phyloP scores from a whole-genome alignment of 64 coral and sea anemone genomes.

The Orbicella faveolata region DNA sequence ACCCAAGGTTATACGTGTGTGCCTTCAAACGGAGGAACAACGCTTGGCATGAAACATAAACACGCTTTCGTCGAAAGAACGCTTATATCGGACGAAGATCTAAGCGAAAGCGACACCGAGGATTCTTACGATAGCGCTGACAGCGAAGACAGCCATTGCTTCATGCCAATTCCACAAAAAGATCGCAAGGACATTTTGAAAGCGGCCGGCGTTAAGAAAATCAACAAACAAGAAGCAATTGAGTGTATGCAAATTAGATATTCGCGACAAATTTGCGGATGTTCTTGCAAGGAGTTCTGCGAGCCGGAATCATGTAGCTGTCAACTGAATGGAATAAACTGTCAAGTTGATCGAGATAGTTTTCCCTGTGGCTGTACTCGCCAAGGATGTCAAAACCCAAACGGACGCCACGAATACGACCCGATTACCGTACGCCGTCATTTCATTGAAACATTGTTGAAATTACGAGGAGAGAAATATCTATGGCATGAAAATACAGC shows the following conservation, averaged over 20 bases:
- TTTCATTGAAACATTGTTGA: constrained; percentile 88
- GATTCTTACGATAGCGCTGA: constrained; percentile 72
- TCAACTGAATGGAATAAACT: constrained; percentile 87
- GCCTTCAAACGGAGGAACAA: constrained; percentile 93
- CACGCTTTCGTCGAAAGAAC: constrained; percentile 78
- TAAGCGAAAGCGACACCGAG: constrained; percentile 59
- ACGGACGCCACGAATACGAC: constrained; percentile 91
- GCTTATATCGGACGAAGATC: constrained; percentile 72
- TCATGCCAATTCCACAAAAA: constrained; percentile 93
- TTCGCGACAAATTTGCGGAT: constrained; percentile 89
- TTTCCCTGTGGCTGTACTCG: constrained; percentile 86
- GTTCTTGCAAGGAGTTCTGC: constrained; percentile 81
- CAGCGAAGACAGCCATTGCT: constrained; percentile 48
- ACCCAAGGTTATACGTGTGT: constrained; percentile 92
- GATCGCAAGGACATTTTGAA: constrained; percentile 95
- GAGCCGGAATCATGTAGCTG: constrained; percentile 77
- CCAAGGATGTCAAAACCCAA: constrained; percentile 73
- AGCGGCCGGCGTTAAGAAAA: constrained; percentile 97
- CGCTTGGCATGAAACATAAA: constrained; percentile 91
- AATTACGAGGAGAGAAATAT: constrained; percentile 77
- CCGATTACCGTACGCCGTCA: constrained; percentile 86
- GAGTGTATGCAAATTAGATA: constrained; percentile 97
- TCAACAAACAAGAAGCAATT: constrained; percentile 92
- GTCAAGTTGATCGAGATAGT: constrained; percentile 87
- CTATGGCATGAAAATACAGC: constrained; percentile 51